Base-by-base conservation (phyloP, 1,140 invertebrate species). In the Tribolium castaneum region DNA sequence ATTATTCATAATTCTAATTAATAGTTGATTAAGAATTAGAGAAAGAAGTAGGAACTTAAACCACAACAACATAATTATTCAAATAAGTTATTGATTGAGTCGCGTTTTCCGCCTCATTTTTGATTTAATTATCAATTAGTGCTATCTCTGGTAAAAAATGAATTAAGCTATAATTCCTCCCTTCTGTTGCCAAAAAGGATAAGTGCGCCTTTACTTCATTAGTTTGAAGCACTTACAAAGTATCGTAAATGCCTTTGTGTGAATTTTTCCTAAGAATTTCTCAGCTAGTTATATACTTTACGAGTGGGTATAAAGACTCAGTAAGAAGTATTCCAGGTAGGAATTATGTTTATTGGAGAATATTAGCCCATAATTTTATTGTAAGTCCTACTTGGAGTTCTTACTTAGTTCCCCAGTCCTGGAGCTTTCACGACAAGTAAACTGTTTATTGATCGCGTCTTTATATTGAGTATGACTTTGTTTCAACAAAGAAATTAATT, bases 401-500 rank as follows among this genome's bases (percentile, higher is more conserved):
- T 45, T n/a, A 45, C 9, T 10, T 9, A 45, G 39, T 30, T 30
- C 25, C 1, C 25, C 25, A 30, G 1, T 1, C 3, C 25, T 30
- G 22, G 22, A 25, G 22, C 22, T 25, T 25, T 25, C 22, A 25
- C 22, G 5, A 25, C 25, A 1, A 30, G 5, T 30, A 30, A 30
- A 30, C 3, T 30, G 25, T 30, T 30, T 30, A 30, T 30, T 30
- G 25, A 30, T 54, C 14, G 52, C n/a, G 13, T 9, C 5, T 3
- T n/a, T 52, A 59, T 4, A 7, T 45, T 45, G 5, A 45, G 39
- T 9, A 10, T 45, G 7, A 25, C 54, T n/a, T 59, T 25, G 25
- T 22, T 19, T 59, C 14, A 16, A 59, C 54, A 25, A 59, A 25
- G 54, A 59, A 59, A 59, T 59, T 59, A 59, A 59, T 59, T 59